Evolutionary conservation across 2,888 invertebrate species (phyloP), one percentile per base, ranked within the genome.

Genomic region (Lepidonotus clava): DNA sequence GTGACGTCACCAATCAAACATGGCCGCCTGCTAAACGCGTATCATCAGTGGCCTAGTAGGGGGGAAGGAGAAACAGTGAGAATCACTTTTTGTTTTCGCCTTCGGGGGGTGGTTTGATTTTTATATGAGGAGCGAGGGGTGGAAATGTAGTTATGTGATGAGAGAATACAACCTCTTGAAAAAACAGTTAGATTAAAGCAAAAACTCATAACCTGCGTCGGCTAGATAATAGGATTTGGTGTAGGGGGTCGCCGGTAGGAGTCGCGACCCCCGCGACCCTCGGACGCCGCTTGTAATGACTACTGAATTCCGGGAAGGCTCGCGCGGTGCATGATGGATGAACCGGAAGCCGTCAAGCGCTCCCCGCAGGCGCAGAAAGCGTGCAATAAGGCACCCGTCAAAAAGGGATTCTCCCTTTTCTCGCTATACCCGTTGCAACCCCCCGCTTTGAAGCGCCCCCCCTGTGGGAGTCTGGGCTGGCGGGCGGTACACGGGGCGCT

Each of bases 271-370:
- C 38, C 71, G 71, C 38, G 71, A 36, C 71, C 41, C 51, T 80
- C 80, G 80, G 46, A 41, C 41, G 46, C 80, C 46, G 24, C 80
- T 28, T 18, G 80, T 80, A 80, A 80, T 80, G 41, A 46, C 80
- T 80, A 46, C 41, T 80, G 80, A 80, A 80, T 80, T 41, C 46
- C 80, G 41, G 51, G 80, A 80, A 80, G 80, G 41, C 46, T 41
- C 46, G 46, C 41, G n/a, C 51, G 46, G 80, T 46, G 80, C 46
- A 80, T 80, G 80, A 80, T 80, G 80, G 80, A 80, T 80, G 46
- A 51, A 41, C 80, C 80, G 41, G 80, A 41, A 80, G 46, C 34
- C 80, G 80, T 24, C 32, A 46, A 41, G 32, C 80, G 46, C 32
- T 51, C 80, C 24, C 46, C 80, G 21, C 46, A 80, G 80, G 46